These are phyloP conservation scores for Lepus townsendii DNA, from an alignment of 2,797 vertebrate species.

Conservation along the genomic window DNA sequence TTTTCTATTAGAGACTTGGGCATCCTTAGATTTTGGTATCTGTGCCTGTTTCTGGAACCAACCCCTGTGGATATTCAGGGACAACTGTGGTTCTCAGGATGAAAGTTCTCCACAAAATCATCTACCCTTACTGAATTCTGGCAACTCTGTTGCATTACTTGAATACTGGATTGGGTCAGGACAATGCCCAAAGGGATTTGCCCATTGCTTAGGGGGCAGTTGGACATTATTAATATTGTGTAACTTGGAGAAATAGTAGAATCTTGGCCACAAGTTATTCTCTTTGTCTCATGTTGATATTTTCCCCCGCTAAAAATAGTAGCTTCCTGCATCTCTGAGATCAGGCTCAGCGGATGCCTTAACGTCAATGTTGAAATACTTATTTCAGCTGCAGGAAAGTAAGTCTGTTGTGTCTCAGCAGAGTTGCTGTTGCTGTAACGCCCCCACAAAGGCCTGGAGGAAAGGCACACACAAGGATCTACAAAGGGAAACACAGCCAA, in stretches of 20 bases:
- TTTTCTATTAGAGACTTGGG: no score
- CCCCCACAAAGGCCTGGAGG: background rate
- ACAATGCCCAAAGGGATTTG: background rate
- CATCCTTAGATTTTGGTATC: no score
- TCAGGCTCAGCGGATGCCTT: slow-evolving; percentile 34
- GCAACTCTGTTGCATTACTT: background rate
- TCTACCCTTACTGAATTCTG: background rate
- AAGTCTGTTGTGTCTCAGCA: background rate
- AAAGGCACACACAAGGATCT: slow-evolving; percentile 57
- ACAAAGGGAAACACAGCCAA: slow-evolving; percentile 60
- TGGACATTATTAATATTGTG: slow-evolving; percentile 61
- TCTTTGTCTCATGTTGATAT: slow-evolving; percentile 52
- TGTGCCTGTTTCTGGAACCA: no score
- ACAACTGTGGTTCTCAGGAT: background rate
- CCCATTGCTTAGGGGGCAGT: background rate
- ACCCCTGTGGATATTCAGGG: no score
- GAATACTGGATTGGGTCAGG: background rate
- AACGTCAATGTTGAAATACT: slow-evolving; percentile 66
- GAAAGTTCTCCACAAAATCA: background rate
- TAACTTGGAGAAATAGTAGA: slow-evolving; percentile 42
- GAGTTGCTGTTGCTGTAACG: background rate
- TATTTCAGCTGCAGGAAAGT: slow-evolving; percentile 66
- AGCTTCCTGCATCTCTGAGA: slow-evolving; percentile 54
- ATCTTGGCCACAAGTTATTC: background rate
- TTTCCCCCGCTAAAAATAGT: slow-evolving; percentile 72